Evolutionary conservation across 2,797 vertebrate genomes (phyloP).

Genomic region (Manis crassicaudata): DNA sequence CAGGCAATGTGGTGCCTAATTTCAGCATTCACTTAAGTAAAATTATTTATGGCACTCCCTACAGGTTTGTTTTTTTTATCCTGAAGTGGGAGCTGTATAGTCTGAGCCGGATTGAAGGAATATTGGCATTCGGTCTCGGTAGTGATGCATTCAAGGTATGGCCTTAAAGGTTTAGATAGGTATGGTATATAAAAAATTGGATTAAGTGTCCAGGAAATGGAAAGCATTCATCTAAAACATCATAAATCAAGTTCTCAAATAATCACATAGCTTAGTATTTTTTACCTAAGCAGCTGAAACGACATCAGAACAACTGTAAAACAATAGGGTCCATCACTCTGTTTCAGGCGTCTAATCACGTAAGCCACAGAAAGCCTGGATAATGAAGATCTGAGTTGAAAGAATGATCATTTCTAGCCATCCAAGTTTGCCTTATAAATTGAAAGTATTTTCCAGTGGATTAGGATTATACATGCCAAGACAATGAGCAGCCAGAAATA

Average conservation of each 20-base stretch:
- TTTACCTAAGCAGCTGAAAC: conserved; percentile 83
- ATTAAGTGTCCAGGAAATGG: conserved; percentile 68
- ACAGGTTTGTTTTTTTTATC: conserved; percentile 70
- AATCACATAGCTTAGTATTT: conserved; percentile 73
- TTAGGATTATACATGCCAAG: not conserved
- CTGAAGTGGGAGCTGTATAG: conserved; percentile 53
- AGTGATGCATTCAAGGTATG: conserved; percentile 72
- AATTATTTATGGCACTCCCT: conserved; percentile 87
- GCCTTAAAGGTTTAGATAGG: conserved; percentile 63
- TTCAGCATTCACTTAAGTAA: conserved; percentile 88
- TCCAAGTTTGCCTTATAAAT: not conserved
- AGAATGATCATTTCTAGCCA: conserved; percentile 64
- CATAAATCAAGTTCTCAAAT: conserved; percentile 78
- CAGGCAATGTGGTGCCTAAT: conserved; percentile 87
- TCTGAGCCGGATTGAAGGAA: conserved; percentile 73
- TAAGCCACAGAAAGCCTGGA: conserved; percentile 57
- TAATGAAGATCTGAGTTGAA: conserved; percentile 57
- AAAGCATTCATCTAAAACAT: conserved; percentile 73
- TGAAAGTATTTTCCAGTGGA: conserved; percentile 45
- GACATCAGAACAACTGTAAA: conserved; percentile 79
- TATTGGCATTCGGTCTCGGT: conserved; percentile 76
- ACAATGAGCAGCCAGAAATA: fast-evolving
- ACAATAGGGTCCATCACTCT: conserved; percentile 59
- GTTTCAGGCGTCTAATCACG: conserved; percentile 71
- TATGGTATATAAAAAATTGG: conserved; percentile 64